Base-by-base conservation (phyloP, 2,113 vertebrate species). In the Emydocephalus ijimae region DNA sequence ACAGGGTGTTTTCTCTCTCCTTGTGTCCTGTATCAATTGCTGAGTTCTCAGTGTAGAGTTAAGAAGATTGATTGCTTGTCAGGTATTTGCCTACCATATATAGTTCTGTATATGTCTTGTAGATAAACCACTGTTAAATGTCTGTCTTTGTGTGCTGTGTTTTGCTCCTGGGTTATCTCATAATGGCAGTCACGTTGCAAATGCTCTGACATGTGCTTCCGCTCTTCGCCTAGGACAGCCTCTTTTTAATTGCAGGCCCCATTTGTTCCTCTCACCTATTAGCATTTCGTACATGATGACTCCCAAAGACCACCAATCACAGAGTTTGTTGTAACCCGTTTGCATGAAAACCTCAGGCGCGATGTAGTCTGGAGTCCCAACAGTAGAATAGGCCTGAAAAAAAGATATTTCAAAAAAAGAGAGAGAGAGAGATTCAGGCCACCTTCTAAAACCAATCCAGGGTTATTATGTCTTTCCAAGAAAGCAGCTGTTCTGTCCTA, bases 281-380 rank as follows among this genome's bases (percentile, higher is more conserved):
- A 99, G 97, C 99, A 99, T 99, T 97, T 99, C 99, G 85, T 99
- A 99, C 99, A 99, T 99, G 95, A 99, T 99, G 95, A 99, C 99
- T 45, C 99, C 99, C 97, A 99, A 95, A 92, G 99, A 99, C 99
- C 99, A 99, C 99, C 99, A 99, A 97, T 99, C 99, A 96, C 99
- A 99, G 87, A 99, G 96, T 94, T 99, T 99, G 97, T 99, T 99
- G 97, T 99, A 99, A 0, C 99, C 99, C 0, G 99, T 99, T 97
- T 99, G 99, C 98, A 99, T 97, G 95, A 99, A 99, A 26, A 99
- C 99, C 93, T 99, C 99, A 0, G 99, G 99, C 54, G 99, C 99
- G n/a, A 99, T 99, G 92, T 99, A 99, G 96, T 99, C 99, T 1
- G 99, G 99, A 0, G 99, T 99, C 86, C 99, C 99, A 74, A 99